phyloP scores from a whole-genome alignment of 2,797 vertebrate genomes.

The Amazona finschi region DNA sequence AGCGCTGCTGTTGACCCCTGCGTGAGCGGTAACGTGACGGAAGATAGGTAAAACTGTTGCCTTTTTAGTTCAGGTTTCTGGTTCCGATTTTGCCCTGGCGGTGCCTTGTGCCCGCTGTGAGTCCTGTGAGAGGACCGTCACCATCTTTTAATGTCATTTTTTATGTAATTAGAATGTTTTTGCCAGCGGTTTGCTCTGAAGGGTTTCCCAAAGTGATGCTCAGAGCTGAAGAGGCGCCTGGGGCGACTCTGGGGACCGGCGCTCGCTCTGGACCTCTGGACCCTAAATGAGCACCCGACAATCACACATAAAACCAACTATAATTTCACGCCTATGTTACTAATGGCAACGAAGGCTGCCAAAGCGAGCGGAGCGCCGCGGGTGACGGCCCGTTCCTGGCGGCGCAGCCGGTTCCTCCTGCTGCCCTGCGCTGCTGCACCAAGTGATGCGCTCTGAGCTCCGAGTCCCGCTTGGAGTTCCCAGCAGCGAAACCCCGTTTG shows the following conservation, averaged over 20 bases:
- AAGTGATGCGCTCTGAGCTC: rapidly evolving
- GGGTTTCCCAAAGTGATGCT: not conserved
- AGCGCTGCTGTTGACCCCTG: not conserved
- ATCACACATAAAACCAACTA: not conserved
- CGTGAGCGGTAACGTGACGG: rapidly evolving
- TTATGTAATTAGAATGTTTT: not conserved
- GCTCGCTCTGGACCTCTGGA: not conserved
- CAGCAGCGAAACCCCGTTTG: not conserved
- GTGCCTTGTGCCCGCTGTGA: rapidly evolving
- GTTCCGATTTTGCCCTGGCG: not conserved
- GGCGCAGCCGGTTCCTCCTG: not conserved
- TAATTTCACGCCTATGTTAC: conserved; percentile 1
- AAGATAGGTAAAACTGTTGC: not conserved
- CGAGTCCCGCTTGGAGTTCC: not conserved
- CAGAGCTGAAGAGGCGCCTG: not conserved
- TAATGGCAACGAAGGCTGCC: conserved; percentile 39
- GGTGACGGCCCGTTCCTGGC: not conserved
- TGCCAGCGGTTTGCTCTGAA: not conserved
- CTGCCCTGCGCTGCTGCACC: not conserved
- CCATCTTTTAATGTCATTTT: not conserved
- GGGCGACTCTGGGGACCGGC: not conserved
- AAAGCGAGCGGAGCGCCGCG: not conserved
- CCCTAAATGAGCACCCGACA: not conserved
- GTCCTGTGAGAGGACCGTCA: rapidly evolving
- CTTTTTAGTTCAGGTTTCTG: not conserved